Evolutionary conservation across 2,113 vertebrate species (phyloP).

Genomic region (Sinocyclocheilus maitianheensis): DNA sequence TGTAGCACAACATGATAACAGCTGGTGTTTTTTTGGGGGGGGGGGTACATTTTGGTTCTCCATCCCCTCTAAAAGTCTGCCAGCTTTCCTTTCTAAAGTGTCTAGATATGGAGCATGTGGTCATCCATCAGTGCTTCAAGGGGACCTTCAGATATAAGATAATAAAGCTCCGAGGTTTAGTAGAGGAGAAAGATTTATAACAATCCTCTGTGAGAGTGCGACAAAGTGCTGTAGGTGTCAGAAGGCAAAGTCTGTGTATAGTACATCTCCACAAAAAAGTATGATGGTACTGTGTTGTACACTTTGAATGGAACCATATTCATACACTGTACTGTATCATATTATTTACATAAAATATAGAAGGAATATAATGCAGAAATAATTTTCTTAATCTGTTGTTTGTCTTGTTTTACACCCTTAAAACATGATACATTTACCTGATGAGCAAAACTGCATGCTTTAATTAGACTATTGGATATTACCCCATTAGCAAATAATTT

Average conservation of each 20-base stretch:
- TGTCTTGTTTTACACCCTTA: background rate
- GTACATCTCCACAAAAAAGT: background rate
- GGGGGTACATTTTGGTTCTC: background rate
- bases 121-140: constrained; percentile 31
- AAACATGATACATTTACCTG: too few relatives aligned
- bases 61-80: background rate
- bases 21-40: background rate
- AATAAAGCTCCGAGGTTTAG: constrained; percentile 14
- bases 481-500: too few relatives aligned
- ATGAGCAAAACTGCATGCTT: too few relatives aligned
- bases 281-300: background rate
- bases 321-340: background rate
- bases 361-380: background rate
- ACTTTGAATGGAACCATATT: background rate
- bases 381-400: background rate
- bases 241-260: background rate
- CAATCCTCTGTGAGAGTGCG: background rate
- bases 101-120: background rate
- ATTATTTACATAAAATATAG: background rate
- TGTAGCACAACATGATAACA: background rate
- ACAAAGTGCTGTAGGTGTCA: background rate
- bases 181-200: constrained; percentile 14
- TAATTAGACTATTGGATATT: too few relatives aligned
- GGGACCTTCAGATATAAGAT: constrained; percentile 29
- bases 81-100: constrained; percentile 11